These are phyloP conservation scores for Stictonetta naevosa DNA, from an alignment of 2,113 vertebrate species.

Conservation along the genomic window DNA sequence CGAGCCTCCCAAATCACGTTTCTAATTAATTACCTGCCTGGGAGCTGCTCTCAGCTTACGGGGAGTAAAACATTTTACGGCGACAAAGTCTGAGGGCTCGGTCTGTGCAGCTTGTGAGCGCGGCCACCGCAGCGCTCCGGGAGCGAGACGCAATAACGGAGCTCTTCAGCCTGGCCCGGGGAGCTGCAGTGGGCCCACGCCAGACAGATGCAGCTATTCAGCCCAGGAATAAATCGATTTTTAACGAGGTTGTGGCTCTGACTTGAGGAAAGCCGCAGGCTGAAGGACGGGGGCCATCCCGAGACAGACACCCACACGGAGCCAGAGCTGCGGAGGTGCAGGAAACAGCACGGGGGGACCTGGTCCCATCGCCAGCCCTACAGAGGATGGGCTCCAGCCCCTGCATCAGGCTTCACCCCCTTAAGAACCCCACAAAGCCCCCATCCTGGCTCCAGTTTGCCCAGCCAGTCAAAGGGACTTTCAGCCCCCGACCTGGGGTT, in stretches of 20 bases:
- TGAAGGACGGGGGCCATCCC: not conserved
- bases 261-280: not conserved
- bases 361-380: not conserved
- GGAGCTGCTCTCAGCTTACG: conserved; percentile 31
- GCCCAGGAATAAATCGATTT: not conserved
- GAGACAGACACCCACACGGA: not conserved
- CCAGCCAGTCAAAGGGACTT: fast-evolving
- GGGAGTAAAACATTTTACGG: not conserved
- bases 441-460: fast-evolving
- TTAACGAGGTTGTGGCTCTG: not conserved
- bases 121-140: not conserved
- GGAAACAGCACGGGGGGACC: fast-evolving
- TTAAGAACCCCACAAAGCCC: not conserved
- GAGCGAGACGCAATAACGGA: not conserved
- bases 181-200: not conserved
- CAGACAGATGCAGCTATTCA: not conserved
- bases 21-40: conserved; percentile 30
- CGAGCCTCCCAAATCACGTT: conserved; percentile 5
- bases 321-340: not conserved
- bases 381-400: not conserved
- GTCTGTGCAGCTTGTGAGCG: not conserved
- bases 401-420: not conserved
- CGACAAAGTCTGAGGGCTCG: not conserved
- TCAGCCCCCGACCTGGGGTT: not conserved
- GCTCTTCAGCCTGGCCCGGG: not conserved